Conservation (phyloP, 2,888 invertebrate genomes). For the Callinectes sapidus region DNA sequence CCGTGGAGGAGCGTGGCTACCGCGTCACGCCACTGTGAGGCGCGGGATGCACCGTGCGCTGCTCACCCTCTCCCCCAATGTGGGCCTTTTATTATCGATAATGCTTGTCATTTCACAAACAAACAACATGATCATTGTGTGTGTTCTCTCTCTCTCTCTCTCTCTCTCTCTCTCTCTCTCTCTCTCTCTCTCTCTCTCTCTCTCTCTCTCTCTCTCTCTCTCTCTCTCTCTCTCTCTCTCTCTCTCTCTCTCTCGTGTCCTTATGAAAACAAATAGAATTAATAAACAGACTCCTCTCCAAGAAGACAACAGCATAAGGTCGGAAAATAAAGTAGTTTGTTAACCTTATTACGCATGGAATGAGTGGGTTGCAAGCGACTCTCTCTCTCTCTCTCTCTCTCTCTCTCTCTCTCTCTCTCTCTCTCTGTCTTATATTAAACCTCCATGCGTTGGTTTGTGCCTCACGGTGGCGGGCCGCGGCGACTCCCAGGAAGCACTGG, state of each 20-base stretch:
- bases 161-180: neutral
- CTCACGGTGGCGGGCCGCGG: neutral
- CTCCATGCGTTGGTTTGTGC: neutral
- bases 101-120: neutral
- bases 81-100: neutral
- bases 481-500: neutral
- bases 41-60: neutral
- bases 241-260: slow-evolving; percentile 13
- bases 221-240: neutral
- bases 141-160: neutral
- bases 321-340: neutral
- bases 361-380: neutral
- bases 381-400: too few species aligned
- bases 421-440: too few species aligned
- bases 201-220: neutral
- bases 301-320: neutral
- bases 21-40: slow-evolving; percentile 35
- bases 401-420: too few species aligned
- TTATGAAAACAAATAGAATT: neutral
- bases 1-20: slow-evolving; percentile 23
- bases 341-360: neutral
- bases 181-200: too few species aligned
- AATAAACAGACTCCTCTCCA: neutral
- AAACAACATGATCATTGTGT: neutral
- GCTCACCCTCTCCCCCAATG: too few species aligned